These are phyloP conservation scores for Leucosticte australis DNA, from an alignment of 2,113 vertebrate species.

Conservation along the genomic window DNA sequence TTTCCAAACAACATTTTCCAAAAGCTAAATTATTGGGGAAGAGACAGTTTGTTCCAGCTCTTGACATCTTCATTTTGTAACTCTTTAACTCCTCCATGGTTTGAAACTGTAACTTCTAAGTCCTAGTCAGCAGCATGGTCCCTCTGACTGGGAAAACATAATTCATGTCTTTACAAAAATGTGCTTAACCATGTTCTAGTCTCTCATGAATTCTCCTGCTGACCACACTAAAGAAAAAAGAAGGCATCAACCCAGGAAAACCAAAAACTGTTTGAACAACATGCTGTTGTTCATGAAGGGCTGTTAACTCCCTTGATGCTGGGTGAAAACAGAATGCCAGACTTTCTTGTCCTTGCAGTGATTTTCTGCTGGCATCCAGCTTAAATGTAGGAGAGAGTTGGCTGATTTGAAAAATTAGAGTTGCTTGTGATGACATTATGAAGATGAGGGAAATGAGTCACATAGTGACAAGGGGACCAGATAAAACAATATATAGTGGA, in stretches of 20 bases:
- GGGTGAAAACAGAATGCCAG: neutral
- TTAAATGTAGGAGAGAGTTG: neutral
- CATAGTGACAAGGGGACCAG: fast-evolving
- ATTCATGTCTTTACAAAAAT: neutral
- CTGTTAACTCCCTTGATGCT: neutral
- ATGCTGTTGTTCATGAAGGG: neutral
- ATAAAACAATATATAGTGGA: neutral
- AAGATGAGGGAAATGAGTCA: neutral
- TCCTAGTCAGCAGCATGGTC: neutral
- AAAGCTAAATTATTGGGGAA: neutral
- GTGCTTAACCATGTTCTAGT: neutral
- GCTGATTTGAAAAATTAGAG: neutral
- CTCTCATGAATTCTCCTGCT: neutral
- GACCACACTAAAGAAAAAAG: neutral
- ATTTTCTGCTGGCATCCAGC: neutral
- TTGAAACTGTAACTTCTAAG: neutral
- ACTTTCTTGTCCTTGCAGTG: neutral
- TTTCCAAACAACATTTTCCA: neutral
- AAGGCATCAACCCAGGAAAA: neutral
- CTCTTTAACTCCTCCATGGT: neutral
- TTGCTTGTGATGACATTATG: neutral
- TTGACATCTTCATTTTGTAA: neutral
- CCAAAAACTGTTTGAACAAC: neutral
- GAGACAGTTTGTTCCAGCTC: neutral
- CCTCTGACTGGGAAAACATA: neutral